Conservation (phyloP, 2,797 vertebrate species). For the Enteromius radiatus region DNA sequence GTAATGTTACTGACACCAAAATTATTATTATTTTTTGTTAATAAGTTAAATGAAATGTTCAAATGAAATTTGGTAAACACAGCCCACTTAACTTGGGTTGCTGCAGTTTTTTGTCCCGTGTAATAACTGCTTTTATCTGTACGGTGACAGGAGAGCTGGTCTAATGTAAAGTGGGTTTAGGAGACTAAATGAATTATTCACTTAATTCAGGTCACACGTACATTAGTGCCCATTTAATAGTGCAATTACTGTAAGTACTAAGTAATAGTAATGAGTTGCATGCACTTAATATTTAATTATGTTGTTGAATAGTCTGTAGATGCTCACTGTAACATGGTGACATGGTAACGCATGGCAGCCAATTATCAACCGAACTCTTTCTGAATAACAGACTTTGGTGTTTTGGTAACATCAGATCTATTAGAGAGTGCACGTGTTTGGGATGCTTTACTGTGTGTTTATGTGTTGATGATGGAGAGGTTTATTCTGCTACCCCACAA, state of each 20-base stretch:
- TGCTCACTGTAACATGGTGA: neutral
- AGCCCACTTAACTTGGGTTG: neutral
- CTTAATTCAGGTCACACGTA: neutral
- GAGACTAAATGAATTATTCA: slow-evolving; percentile 34
- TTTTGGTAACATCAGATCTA: neutral
- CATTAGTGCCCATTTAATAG: slow-evolving; percentile 2
- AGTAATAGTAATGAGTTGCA: neutral
- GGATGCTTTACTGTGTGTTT: neutral
- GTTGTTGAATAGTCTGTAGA: neutral
- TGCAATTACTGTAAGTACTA: neutral
- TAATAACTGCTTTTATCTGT: neutral
- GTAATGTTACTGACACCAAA: neutral
- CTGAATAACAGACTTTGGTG: neutral
- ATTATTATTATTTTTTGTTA: no score
- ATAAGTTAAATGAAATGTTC: neutral
- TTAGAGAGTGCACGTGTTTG: neutral
- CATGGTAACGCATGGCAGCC: neutral
- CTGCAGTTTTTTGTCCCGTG: neutral
- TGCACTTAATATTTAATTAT: slow-evolving; percentile 25
- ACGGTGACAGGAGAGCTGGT: neutral
- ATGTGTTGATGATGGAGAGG: neutral
- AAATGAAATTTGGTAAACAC: neutral
- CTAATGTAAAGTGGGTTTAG: neutral
- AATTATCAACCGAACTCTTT: neutral
- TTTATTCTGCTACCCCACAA: slow-evolving; percentile 28